Evolutionary conservation across 2,797 vertebrate genomes (phyloP).

Genomic region (Rhinichthys osculus): DNA sequence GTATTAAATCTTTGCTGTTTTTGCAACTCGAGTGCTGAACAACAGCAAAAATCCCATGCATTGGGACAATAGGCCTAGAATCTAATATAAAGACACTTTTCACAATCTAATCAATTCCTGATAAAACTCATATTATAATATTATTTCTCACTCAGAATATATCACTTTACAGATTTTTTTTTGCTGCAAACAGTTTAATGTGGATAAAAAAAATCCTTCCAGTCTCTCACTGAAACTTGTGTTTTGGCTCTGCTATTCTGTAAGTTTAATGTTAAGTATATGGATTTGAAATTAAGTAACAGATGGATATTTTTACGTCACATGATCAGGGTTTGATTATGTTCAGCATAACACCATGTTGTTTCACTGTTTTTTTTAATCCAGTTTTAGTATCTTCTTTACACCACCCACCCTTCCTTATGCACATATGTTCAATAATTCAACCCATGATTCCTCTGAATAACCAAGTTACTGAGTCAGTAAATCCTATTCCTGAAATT

Average conservation of each 20-base stretch:
- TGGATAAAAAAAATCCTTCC: neutral
- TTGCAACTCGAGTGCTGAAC: neutral
- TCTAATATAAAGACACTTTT: neutral
- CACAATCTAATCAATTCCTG: neutral
- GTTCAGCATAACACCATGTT: neutral
- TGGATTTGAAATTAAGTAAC: neutral
- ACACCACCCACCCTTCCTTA: neutral
- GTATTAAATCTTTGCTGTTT: neutral
- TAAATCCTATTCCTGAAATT: neutral
- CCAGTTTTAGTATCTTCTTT: conserved; percentile 6
- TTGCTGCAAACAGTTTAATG: neutral
- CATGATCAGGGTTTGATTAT: neutral
- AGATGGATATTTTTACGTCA: neutral
- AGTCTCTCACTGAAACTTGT: neutral
- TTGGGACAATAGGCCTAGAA: neutral
- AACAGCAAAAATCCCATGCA: neutral
- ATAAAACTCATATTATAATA: neutral
- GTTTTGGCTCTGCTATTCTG: neutral
- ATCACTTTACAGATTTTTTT: neutral
- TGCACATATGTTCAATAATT: neutral
- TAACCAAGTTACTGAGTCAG: neutral
- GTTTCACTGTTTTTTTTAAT: neutral
- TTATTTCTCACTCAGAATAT: neutral
- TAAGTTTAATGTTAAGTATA: neutral
- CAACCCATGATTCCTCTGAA: neutral